Conservation (phyloP, 2,113 vertebrate genomes). For the Tragelaphus buxtoni region DNA sequence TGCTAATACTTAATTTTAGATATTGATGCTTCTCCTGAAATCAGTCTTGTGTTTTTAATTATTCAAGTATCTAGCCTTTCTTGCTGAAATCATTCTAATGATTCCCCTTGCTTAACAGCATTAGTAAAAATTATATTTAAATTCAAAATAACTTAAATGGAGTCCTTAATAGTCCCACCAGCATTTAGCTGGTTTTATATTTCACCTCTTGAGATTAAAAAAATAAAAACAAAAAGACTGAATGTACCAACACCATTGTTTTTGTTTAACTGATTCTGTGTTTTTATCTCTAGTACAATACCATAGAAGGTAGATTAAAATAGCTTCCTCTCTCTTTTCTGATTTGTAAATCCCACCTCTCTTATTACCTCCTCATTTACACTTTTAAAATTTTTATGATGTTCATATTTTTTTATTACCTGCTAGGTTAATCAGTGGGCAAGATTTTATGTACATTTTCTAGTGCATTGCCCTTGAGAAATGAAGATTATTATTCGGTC, state of each 20-base stretch:
- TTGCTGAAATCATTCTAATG: constrained; percentile 80
- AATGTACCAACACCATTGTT: constrained; percentile 66
- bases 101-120: constrained; percentile 77
- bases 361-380: constrained; percentile 78
- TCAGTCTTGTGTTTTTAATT: constrained; percentile 83
- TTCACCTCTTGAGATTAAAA: constrained; percentile 73
- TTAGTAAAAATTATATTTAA: constrained; percentile 81
- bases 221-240: constrained; percentile 62
- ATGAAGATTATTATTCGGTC: constrained; percentile 63
- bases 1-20: constrained; percentile 82
- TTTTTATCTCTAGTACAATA: constrained; percentile 70
- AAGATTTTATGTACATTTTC: constrained; percentile 73
- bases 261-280: constrained; percentile 76
- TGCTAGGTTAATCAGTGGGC: constrained; percentile 76
- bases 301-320: constrained; percentile 45
- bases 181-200: constrained; percentile 75
- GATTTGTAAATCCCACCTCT: constrained; percentile 72
- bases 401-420: constrained; percentile 78
- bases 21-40: constrained; percentile 79
- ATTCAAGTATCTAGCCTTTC: constrained; percentile 78
- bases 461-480: constrained; percentile 65
- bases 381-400: constrained; percentile 76
- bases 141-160: constrained; percentile 80
- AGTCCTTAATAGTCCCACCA: constrained; percentile 67
- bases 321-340: constrained; percentile 64